phyloP scores from a whole-genome alignment of 1,140 invertebrate species.

The Leptinotarsa texana region DNA sequence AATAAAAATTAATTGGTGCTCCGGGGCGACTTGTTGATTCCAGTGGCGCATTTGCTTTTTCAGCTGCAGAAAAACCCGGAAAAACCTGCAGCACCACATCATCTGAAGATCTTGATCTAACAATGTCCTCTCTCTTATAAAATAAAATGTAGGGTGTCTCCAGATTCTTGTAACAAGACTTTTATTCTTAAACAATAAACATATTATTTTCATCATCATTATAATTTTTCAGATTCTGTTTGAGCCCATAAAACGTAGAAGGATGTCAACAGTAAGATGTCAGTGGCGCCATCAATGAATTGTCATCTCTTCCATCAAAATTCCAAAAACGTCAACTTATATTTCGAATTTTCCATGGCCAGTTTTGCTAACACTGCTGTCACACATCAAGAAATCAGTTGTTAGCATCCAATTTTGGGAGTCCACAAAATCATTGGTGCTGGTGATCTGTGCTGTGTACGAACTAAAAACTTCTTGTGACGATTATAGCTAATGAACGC shows the following conservation, averaged over 20 bases:
- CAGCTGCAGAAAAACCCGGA: too few relatives aligned
- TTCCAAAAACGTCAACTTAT: not conserved
- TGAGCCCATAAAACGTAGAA: conserved; percentile 10
- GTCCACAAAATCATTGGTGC: conserved; percentile 41
- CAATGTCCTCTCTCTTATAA: too few relatives aligned
- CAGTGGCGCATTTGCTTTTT: too few relatives aligned
- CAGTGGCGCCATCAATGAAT: conserved; percentile 14
- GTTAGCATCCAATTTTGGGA: not conserved
- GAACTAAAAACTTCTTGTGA: conserved; percentile 42
- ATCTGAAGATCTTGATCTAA: too few relatives aligned
- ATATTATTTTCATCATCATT: too few relatives aligned
- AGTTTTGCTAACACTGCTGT: not conserved
- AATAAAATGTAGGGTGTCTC: too few relatives aligned
- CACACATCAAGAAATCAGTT: not conserved
- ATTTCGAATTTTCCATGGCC: conserved; percentile 2
- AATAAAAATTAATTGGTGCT: too few relatives aligned
- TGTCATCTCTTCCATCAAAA: conserved; percentile 15
- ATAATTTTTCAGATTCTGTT: conserved; percentile 13
- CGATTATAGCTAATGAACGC: conserved; percentile 40
- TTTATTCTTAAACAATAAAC: too few relatives aligned
- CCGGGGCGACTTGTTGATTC: too few relatives aligned
- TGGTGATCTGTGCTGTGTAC: conserved; percentile 37
- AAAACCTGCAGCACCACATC: too few relatives aligned
- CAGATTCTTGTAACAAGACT: too few relatives aligned
- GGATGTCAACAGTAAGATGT: conserved; percentile 8